phyloP scores from a whole-genome alignment of 2,113 vertebrate genomes.

The Lagopus leucura region DNA sequence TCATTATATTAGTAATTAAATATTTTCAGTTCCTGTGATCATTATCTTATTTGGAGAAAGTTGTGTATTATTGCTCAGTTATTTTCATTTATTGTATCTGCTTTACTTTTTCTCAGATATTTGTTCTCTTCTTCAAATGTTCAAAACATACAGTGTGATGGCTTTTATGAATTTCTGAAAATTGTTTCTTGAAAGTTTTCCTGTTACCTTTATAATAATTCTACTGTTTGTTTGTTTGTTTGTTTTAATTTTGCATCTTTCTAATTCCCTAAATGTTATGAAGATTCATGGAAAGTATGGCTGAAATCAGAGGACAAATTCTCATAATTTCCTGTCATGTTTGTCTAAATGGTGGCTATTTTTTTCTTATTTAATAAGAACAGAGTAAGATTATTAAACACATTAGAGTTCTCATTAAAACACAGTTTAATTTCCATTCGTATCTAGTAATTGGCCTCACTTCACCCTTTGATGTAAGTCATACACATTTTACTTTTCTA shows the following conservation, averaged over 20 bases:
- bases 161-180: background rate
- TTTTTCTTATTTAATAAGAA: background rate
- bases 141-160: background rate
- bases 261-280: background rate
- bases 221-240: background rate
- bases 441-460: background rate
- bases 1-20: background rate
- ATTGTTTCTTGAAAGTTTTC: background rate
- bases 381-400: background rate
- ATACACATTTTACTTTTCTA: background rate
- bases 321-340: background rate
- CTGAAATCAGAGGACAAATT: background rate
- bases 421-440: background rate
- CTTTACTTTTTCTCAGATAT: background rate
- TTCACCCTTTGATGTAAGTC: background rate
- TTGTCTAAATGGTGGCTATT: background rate
- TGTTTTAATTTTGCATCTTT: background rate
- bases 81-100: fast-evolving
- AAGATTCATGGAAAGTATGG: background rate
- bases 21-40: background rate
- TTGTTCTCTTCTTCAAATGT: background rate
- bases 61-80: background rate
- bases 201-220: background rate
- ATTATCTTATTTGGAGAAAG: background rate
- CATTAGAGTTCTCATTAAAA: background rate